Evolutionary conservation across 2,888 invertebrate genomes (phyloP).

Genomic region (Hypselothyrea guttata): DNA sequence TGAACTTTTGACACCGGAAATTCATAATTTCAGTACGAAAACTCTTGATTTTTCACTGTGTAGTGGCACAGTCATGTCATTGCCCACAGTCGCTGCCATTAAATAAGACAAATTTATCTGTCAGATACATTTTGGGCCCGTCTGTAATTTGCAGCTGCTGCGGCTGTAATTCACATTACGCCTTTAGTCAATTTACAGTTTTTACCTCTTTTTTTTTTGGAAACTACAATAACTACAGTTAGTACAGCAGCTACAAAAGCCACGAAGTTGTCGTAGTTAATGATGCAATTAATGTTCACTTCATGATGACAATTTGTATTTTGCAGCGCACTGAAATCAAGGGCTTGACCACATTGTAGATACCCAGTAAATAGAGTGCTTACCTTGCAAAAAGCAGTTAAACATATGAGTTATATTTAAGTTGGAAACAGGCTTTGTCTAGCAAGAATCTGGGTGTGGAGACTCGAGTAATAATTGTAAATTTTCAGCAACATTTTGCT

Average conservation of each 20-base stretch:
- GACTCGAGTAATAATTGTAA: no score
- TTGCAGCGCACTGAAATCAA: constrained; percentile 11
- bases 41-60: no score
- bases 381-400: no score
- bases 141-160: constrained; percentile 1
- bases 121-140: constrained; percentile 33
- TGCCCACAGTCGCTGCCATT: constrained; percentile 38
- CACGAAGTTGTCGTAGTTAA: constrained; percentile 71
- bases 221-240: no score
- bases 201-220: constrained; percentile 31
- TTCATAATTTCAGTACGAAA: no score
- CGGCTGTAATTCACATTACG: constrained; percentile 28
- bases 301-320: constrained; percentile 47
- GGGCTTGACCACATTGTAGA: background rate
- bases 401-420: no score
- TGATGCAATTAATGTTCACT: constrained; percentile 74
- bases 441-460: no score
- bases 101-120: constrained; percentile 64
- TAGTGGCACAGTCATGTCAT: background rate
- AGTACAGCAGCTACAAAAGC: constrained; percentile 24
- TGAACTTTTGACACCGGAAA: no score
- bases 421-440: no score
- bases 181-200: constrained; percentile 44
- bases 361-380: background rate
- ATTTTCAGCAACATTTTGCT: no score